Percentiles rank a stretch among this genome's conserved stretches.
Conservation (phyloP, 1,140 invertebrate genomes). For the Sinella curviseta region DNA sequence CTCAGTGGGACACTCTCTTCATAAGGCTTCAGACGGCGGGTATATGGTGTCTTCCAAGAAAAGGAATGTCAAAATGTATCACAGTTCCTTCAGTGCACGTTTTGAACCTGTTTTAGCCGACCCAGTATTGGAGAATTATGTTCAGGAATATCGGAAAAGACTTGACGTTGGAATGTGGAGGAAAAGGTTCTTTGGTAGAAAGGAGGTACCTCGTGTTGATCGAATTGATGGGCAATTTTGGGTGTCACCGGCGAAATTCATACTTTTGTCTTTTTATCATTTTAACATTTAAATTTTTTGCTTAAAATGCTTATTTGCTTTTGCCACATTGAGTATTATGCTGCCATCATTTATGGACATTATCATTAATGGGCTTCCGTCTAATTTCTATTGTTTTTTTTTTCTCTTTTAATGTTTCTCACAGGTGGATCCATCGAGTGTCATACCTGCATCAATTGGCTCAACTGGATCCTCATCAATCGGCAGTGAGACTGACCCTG, state of each 20-base stretch:
- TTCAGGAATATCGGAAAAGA: slow-evolving; percentile 4
- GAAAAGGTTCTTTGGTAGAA: background rate
- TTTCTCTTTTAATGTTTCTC: too few species aligned
- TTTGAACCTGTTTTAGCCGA: slow-evolving; percentile 20
- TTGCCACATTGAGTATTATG: too few species aligned
- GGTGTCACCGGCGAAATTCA: background rate
- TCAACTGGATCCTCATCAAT: slow-evolving; percentile 41
- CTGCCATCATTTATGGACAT: too few species aligned
- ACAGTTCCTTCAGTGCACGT: background rate
- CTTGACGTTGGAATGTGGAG: background rate
- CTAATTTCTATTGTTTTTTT: too few species aligned
- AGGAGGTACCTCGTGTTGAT: slow-evolving; percentile 6
- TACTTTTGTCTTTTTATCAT: too few species aligned
- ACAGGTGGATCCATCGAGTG: slow-evolving; percentile 48
- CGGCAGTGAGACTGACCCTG: slow-evolving; percentile 46
- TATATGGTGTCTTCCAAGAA: background rate
- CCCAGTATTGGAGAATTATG: slow-evolving; percentile 10
- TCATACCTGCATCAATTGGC: slow-evolving; percentile 45
- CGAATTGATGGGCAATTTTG: background rate
- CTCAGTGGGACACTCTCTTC: background rate
- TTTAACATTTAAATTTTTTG: too few species aligned
- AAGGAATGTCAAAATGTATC: slow-evolving; percentile 1
- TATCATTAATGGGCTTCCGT: too few species aligned
- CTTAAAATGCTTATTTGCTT: too few species aligned
- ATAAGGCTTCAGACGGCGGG: background rate